phyloP scores from a whole-genome alignment of 2,113 vertebrate genomes.

The Perognathus longimembris region DNA sequence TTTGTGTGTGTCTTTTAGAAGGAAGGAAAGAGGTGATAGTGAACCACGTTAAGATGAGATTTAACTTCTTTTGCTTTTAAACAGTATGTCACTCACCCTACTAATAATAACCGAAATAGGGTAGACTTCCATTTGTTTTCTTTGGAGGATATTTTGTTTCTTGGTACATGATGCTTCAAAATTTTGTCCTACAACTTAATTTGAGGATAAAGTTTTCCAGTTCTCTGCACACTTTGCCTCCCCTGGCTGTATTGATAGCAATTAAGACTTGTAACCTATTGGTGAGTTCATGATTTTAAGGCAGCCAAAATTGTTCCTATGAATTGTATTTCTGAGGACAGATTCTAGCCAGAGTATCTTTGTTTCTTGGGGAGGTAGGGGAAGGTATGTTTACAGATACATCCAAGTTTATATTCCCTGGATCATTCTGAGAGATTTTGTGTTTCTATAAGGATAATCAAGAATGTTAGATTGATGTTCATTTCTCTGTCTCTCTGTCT shows the following conservation, averaged over 20 bases:
- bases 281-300: not conserved
- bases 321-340: not conserved
- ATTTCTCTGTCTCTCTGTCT: not conserved
- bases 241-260: not conserved
- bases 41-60: conserved; percentile 50
- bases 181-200: not conserved
- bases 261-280: not conserved
- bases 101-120: not conserved
- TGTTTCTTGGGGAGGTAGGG: not conserved
- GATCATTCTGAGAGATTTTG: not conserved
- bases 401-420: not conserved
- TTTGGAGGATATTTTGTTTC: not conserved
- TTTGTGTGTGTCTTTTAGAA: conserved; percentile 60
- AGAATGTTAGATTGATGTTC: not conserved
- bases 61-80: conserved; percentile 45
- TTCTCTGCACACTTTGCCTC: not conserved
- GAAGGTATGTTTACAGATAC: no score
- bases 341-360: not conserved
- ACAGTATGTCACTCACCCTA: not conserved
- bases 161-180: not conserved
- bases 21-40: conserved; percentile 66
- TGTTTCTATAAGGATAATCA: not conserved
- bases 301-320: not conserved
- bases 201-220: not conserved
- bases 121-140: not conserved